A percentile compares a stretch with the other conserved stretches of the same genome.
Conservation (phyloP, 2,113 vertebrate genomes). For the Microcebus ravelobensis region DNA sequence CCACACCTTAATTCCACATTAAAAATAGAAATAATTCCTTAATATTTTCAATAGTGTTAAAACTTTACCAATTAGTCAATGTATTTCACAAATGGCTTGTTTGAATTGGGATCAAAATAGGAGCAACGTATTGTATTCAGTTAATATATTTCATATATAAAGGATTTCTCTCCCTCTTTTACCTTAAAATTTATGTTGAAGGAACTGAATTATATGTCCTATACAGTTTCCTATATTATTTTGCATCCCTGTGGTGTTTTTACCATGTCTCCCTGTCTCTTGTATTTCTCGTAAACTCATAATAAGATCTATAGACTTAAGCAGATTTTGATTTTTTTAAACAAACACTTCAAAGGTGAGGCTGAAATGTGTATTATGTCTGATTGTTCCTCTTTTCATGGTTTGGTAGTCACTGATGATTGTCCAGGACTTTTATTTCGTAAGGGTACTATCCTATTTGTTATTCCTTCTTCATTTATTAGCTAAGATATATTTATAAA, state of each 20-base stretch:
- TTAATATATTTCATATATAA: not conserved
- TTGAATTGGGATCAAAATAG: not conserved
- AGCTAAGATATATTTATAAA: not conserved
- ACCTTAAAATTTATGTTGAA: not conserved
- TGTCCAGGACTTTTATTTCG: not conserved
- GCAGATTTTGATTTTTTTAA: not conserved
- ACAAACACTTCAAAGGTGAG: not conserved
- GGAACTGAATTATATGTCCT: not conserved
- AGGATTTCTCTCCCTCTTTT: not conserved
- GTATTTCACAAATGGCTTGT: not conserved
- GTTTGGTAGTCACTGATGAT: not conserved
- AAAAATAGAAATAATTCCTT: slow-evolving; percentile 36
- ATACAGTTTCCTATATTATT: not conserved
- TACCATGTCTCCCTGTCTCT: not conserved
- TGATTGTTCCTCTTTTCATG: not conserved
- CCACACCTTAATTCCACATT: not conserved
- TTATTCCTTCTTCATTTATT: not conserved
- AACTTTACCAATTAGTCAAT: not conserved
- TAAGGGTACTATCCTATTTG: not conserved
- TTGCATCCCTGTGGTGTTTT: not conserved
- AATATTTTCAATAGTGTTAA: slow-evolving; percentile 7
- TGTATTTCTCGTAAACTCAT: not conserved
- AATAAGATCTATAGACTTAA: not conserved
- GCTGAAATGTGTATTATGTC: not conserved
- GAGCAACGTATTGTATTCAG: not conserved